A percentile compares a stretch with the other conserved stretches of the same genome.
These are phyloP conservation scores for Halcyon senegalensis DNA, from an alignment of 2,113 vertebrate species.

Conservation along the genomic window DNA sequence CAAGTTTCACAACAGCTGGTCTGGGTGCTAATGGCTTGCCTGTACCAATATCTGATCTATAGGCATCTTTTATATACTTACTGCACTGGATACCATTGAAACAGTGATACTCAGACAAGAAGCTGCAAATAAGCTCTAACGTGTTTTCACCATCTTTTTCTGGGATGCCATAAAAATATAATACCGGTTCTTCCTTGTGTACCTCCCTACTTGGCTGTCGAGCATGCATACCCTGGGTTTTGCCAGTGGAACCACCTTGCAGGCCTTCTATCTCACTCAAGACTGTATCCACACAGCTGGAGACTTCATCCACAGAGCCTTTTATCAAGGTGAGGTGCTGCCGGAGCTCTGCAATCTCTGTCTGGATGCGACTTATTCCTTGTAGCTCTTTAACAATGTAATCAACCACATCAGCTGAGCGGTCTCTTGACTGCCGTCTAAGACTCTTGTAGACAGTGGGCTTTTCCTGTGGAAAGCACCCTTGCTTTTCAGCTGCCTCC, in stretches of 20 bases:
- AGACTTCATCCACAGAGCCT: constrained; percentile 96
- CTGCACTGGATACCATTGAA: constrained; percentile 78
- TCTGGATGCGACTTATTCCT: constrained; percentile 96
- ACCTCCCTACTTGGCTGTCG: constrained; percentile 30
- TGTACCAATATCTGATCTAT: constrained; percentile 56
- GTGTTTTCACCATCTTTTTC: constrained; percentile 80
- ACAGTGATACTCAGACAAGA: constrained; percentile 78
- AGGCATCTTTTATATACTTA: constrained; percentile 80
- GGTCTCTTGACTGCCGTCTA: constrained; percentile 53
- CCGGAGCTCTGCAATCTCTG: constrained; percentile 92
- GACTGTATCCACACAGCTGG: constrained; percentile 92
- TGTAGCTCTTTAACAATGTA: constrained; percentile 93
- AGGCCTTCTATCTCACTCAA: constrained; percentile 92
- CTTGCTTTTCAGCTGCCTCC: constrained; percentile 62
- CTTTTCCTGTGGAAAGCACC: constrained; percentile 29
- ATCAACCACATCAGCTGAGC: constrained; percentile 83
- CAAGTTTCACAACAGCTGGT: constrained; percentile 79
- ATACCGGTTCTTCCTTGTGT: constrained; percentile 65
- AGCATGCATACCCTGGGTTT: not conserved
- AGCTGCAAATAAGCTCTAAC: constrained; percentile 73
- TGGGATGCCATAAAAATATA: constrained; percentile 81
- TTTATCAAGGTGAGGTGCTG: constrained; percentile 91
- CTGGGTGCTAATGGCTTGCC: constrained; percentile 62
- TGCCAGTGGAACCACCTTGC: constrained; percentile 73
- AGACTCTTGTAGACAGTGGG: not conserved